phyloP scores from a whole-genome alignment of 2,113 vertebrate species.

The Sceloporus undulatus region DNA sequence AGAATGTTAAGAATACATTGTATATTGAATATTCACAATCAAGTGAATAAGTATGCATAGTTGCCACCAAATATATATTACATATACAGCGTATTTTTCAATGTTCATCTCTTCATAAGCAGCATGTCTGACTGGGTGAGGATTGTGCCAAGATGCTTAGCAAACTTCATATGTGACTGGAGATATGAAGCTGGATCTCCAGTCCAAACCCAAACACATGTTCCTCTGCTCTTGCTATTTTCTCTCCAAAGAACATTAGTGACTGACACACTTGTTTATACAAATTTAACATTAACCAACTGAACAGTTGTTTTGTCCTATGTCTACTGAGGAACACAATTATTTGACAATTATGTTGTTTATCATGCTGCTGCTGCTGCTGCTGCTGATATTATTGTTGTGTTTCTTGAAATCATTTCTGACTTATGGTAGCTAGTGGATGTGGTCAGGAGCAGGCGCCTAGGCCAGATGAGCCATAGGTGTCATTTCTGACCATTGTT shows the following conservation, averaged over 20 bases:
- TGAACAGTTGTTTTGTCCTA: background rate
- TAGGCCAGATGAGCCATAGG: too few relatives aligned
- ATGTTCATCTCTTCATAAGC: background rate
- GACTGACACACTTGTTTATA: background rate
- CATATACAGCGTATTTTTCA: background rate
- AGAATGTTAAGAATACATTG: background rate
- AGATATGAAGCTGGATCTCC: background rate
- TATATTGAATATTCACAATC: background rate
- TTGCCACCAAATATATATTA: too few relatives aligned
- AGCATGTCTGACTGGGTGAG: background rate
- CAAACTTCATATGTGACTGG: background rate
- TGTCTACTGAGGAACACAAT: background rate
- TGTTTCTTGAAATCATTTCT: too few relatives aligned
- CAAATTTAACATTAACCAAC: too few relatives aligned
- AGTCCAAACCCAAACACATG: background rate
- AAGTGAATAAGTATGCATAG: background rate
- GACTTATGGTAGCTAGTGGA: too few relatives aligned
- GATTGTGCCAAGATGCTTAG: background rate
- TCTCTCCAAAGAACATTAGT: background rate
- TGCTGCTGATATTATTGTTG: too few relatives aligned
- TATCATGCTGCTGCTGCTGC: too few relatives aligned
- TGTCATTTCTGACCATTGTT: too few relatives aligned
- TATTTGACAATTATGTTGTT: background rate
- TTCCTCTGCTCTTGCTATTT: background rate
- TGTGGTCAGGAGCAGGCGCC: too few relatives aligned